phyloP scores from a whole-genome alignment of 2,113 vertebrate species.

The Eidolon helvum region DNA sequence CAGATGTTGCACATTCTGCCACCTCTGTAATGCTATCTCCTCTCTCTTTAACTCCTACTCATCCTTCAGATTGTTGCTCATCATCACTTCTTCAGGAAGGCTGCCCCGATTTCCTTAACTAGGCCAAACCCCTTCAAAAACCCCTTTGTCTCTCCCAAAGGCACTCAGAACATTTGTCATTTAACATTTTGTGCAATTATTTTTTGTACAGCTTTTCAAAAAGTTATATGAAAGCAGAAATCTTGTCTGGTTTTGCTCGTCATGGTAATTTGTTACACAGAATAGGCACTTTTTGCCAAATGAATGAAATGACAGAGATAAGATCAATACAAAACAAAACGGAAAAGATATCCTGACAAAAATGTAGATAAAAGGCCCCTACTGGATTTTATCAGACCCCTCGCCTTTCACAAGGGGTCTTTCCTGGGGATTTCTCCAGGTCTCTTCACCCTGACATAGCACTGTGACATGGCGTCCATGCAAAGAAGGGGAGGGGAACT shows the following conservation, averaged over 20 bases:
- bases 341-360: background rate
- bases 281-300: background rate
- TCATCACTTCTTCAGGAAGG: background rate
- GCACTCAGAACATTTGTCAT: background rate
- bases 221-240: background rate
- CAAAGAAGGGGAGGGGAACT: background rate
- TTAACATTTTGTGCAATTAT: background rate
- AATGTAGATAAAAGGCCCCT: background rate
- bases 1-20: background rate
- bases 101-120: background rate
- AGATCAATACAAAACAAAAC: background rate
- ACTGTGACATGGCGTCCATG: background rate
- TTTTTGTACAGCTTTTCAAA: background rate
- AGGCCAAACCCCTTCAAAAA: background rate
- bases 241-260: background rate
- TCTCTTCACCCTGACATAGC: background rate
- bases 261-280: background rate
- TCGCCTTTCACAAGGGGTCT: background rate
- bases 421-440: background rate
- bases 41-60: background rate
- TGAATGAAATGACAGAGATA: background rate
- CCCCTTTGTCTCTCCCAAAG: background rate
- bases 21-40: background rate
- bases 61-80: background rate
- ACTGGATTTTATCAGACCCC: background rate